These are phyloP conservation scores for Eonycteris spelaea DNA, from an alignment of 2,113 vertebrate genomes.

Conservation along the genomic window DNA sequence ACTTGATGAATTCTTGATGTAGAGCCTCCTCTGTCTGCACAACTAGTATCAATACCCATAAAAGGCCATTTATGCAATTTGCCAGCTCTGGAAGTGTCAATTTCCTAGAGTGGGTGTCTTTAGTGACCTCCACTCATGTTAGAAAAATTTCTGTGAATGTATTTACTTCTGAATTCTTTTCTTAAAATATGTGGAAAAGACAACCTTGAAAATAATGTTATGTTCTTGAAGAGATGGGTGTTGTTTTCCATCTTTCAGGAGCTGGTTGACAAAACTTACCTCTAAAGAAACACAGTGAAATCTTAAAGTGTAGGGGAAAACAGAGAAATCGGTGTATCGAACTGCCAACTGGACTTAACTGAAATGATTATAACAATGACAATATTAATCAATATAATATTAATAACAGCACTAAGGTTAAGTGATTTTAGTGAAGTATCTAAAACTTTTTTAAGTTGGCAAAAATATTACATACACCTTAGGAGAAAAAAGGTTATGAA, in stretches of 20 bases:
- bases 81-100: constrained; percentile 56
- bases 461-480: background rate
- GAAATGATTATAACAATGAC: background rate
- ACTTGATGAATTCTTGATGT: constrained; percentile 39
- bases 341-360: background rate
- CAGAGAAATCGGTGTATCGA: background rate
- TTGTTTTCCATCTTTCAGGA: background rate
- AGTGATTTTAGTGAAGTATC: background rate
- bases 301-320: background rate
- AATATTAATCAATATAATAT: background rate
- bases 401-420: background rate
- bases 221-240: background rate
- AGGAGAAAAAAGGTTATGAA: background rate
- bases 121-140: constrained; percentile 60
- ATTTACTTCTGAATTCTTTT: constrained; percentile 51
- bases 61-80: constrained; percentile 63
- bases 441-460: background rate
- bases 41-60: constrained; percentile 55
- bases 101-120: constrained; percentile 60
- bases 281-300: background rate
- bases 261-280: background rate
- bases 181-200: constrained; percentile 14
- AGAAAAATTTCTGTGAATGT: constrained; percentile 59
- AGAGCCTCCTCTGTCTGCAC: constrained; percentile 45
- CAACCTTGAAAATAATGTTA: constrained; percentile 34